Evolutionary conservation across 2,888 invertebrate species (phyloP).

Genomic region (Apamea crenata): DNA sequence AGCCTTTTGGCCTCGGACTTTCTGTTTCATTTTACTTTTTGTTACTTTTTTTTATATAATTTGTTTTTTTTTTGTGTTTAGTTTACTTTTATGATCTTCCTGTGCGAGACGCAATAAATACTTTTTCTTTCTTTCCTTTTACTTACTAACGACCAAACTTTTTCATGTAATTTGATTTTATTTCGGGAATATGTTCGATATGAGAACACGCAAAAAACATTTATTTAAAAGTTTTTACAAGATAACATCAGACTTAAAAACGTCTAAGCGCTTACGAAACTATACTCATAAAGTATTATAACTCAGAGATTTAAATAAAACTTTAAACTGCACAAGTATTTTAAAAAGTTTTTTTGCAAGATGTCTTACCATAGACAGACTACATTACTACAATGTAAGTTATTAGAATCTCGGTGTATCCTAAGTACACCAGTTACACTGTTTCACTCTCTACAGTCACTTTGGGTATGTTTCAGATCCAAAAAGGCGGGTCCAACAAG

Average conservation of each 20-base stretch:
- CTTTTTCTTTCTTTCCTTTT: no score
- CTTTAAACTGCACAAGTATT: background rate
- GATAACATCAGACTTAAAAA: slow-evolving; percentile 2
- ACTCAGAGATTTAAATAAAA: background rate
- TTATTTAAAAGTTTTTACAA: slow-evolving; percentile 8
- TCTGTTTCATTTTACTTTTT: no score
- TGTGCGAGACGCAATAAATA: no score
- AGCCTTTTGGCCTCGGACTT: no score
- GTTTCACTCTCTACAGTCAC: background rate
- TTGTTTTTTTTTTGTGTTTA: no score
- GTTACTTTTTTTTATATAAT: no score
- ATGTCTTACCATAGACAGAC: no score
- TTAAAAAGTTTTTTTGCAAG: background rate
- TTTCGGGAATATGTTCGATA: slow-evolving; percentile 1
- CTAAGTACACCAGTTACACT: background rate
- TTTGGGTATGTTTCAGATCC: background rate
- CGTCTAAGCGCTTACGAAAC: slow-evolving; percentile 4
- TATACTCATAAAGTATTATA: slow-evolving; percentile 5
- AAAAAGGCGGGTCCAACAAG: background rate
- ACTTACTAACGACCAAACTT: slow-evolving; percentile 11
- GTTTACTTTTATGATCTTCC: no score
- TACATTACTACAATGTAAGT: no score
- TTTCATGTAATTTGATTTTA: slow-evolving; percentile 1
- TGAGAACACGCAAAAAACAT: background rate
- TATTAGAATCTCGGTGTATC: background rate